Evolutionary conservation across 2,113 vertebrate species (phyloP), one percentile per base, ranked within the genome.

Genomic region (Triplophysa siluroides): DNA sequence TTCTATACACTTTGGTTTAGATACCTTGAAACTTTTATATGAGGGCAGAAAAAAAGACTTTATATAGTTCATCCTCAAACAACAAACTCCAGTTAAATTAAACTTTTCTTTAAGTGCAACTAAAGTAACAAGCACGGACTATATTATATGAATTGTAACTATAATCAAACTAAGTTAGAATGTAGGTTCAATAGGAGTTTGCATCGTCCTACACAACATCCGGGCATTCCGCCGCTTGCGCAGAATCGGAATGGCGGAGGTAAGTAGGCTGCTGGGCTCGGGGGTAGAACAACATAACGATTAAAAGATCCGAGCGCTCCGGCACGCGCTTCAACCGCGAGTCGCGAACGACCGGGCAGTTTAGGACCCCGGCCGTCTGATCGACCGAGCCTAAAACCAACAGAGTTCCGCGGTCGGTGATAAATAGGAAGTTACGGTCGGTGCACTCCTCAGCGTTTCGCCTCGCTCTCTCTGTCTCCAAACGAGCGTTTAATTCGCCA

Each of bases 231-330:
- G 58, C 85, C 89, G 92, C 92, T 89, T 89, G 91, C 92, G 92
- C 92, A 93, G 90, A 90, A 90, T 88, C 91, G 91, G 92, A 93
- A 93, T 93, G 93, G 93, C 93, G 93, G 93, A 93, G 93, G 93
- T 93, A 90, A 93, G 93, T 92, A 85, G 88, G 87, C 89, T 86
- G 89, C 90, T 80, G 80, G 79, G 50, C 58, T 43, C 71, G 78
- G 78, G 69, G 75, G 90, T 90, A 89, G 87, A 88, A 86, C 78
- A 87, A 81, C 62, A 77, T 45, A 87, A 78, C 65, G 86, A 89
- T 65, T 64, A 67, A 89, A 89, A 65, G 38, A 73, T 62, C 67
- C 29, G 41, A 33, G 84, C 89, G 85, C 83, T 9, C 78, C 24
- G 68, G 74, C 72, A 45, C 61, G 68, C 43, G 70, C 21, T 85